Base-by-base conservation (phyloP, 2,797 vertebrate genomes). In the Stomatorhinus walkeri region DNA sequence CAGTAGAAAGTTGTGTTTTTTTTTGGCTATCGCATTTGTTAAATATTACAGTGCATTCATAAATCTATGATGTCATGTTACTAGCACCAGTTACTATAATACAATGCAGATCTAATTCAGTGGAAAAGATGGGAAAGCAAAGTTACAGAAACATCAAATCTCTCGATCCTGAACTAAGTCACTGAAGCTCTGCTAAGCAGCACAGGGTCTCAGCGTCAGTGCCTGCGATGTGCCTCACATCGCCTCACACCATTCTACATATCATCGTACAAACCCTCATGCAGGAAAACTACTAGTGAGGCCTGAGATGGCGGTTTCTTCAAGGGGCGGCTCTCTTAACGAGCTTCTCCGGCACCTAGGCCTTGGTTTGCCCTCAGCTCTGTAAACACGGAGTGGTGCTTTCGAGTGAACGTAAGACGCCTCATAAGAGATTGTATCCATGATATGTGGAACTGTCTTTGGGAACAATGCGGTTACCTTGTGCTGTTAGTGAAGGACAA, bases 71-170 rank as follows among this genome's bases (percentile, higher is more conserved):
- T 95, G 96, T 96, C 93, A 94, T 95, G 94, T 97, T 95, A 96
- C 97, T 98, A 99, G 98, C 98, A 99, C 98, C 98, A 98, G 97
- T 97, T 95, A 96, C 96, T 97, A 97, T 93, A 94, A 97, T 96
- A 96, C 96, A 96, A 94, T 94, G 94, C 93, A 94, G 93, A 95
- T 96, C 95, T 97, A 96, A 51, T 94, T 96, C 96, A 94, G 96
- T 96, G 96, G 96, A 94, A 96, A 96, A 96, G 95, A 95, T 96
- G 95, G 95, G 96, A 95, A 97, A 97, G 96, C 94, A 95, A 92
- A 93, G 76, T 96, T 96, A 95, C 95, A 95, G 95, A 95, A 88
- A 94, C 94, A 94, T 94, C 90, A 93, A 95, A 94, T 97, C 96
- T 94, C 95, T 97, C 95, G 92, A 94, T 93, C 93, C 96, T 95